Evolutionary conservation across 2,888 invertebrate species (phyloP).

Genomic region (Cancer borealis): DNA sequence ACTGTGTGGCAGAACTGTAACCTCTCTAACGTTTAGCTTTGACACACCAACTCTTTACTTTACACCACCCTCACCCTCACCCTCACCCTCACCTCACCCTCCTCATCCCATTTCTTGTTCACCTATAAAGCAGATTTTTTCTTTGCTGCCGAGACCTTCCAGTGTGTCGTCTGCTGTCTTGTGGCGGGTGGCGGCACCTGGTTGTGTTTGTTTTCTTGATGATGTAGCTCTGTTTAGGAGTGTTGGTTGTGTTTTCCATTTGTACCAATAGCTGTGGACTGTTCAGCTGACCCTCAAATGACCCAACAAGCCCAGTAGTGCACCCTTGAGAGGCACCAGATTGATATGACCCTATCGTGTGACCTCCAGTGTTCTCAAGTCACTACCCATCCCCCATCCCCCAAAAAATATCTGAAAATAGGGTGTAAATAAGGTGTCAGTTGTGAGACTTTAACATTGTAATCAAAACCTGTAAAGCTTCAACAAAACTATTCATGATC

Average conservation of each 20-base stretch:
- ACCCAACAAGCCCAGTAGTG: not conserved
- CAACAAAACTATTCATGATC: not conserved
- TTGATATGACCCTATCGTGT: not conserved
- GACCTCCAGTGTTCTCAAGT: not conserved
- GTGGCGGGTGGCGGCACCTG: not conserved
- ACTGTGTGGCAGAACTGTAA: not conserved
- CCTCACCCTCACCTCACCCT: no score
- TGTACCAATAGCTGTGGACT: not conserved
- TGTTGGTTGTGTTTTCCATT: slow-evolving; percentile 7
- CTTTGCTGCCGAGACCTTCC: slow-evolving; percentile 8
- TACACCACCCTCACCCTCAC: not conserved
- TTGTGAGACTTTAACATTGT: not conserved
- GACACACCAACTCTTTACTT: not conserved
- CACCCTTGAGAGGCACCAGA: not conserved
- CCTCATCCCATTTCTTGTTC: not conserved
- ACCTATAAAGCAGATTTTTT: not conserved
- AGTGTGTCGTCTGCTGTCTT: not conserved
- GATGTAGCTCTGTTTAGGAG: slow-evolving; percentile 18
- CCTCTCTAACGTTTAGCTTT: slow-evolving; percentile 11
- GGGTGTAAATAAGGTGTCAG: not conserved
- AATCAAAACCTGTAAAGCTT: not conserved
- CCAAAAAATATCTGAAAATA: not conserved
- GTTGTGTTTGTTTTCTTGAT: not conserved
- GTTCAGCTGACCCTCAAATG: not conserved
- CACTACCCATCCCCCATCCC: no score